Percentiles rank a stretch among this genome's conserved stretches.
phyloP scores from a whole-genome alignment of 2,888 invertebrate genomes.

The Pheosia gnoma region DNA sequence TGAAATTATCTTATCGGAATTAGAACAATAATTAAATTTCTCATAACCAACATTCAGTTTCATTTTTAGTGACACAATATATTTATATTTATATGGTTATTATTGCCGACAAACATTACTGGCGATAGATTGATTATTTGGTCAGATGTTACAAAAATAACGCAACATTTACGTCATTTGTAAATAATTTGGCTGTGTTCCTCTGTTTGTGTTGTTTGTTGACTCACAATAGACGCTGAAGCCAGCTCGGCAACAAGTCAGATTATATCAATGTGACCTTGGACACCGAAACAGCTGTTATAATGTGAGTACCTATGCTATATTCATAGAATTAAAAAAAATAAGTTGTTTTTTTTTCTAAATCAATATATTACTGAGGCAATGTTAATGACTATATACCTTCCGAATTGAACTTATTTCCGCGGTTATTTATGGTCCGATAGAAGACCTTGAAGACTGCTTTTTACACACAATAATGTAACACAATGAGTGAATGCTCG shows the following conservation, averaged over 20 bases:
- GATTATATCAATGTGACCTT: conserved; percentile 60
- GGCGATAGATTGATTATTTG: conserved; percentile 45
- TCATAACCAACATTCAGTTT: conserved; percentile 19
- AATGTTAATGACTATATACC: background rate
- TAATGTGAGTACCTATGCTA: conserved; percentile 50
- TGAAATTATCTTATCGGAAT: conserved; percentile 46
- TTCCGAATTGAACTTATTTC: no score
- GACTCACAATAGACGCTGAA: conserved; percentile 61
- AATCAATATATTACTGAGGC: background rate
- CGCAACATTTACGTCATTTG: conserved; percentile 68
- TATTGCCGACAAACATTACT: background rate
- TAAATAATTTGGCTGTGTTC: conserved; percentile 73
- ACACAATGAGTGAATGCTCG: background rate
- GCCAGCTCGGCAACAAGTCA: conserved; percentile 60
- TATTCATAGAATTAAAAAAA: conserved; percentile 21
- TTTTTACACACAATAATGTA: background rate
- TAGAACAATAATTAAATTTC: conserved; percentile 31
- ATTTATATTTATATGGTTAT: background rate
- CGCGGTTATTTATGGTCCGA: background rate
- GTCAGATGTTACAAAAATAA: conserved; percentile 61
- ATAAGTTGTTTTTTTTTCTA: conserved; percentile 1
- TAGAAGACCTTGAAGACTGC: background rate
- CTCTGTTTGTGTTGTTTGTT: conserved; percentile 65
- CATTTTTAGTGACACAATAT: conserved; percentile 12
- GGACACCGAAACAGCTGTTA: conserved; percentile 71